Conservation (phyloP, 1,140 invertebrate species). For the Phenacoccus solenopsis region DNA sequence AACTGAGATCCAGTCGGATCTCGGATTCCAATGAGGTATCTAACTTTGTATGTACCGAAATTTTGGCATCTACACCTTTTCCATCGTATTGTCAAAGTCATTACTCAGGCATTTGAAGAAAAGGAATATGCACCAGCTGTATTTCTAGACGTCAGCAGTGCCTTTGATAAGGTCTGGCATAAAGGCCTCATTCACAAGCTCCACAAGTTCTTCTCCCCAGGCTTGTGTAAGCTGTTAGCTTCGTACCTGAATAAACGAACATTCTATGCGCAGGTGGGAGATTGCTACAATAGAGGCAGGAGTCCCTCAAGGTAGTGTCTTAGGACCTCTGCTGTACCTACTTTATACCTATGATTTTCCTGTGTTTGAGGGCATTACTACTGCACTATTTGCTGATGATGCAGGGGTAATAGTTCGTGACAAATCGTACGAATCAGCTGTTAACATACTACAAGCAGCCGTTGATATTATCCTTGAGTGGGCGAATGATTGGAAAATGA, state of each 20-base stretch:
- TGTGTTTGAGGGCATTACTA: too few relatives aligned
- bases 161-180: slow-evolving; percentile 31
- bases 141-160: slow-evolving; percentile 25
- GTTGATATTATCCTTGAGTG: too few relatives aligned
- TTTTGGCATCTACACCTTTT: too few relatives aligned
- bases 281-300: neutral
- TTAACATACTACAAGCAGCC: too few relatives aligned
- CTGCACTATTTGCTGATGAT: too few relatives aligned
- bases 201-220: neutral
- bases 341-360: neutral
- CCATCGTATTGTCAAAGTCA: too few relatives aligned
- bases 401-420: too few relatives aligned
- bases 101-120: slow-evolving; percentile 22
- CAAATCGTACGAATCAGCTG: too few relatives aligned
- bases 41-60: too few relatives aligned
- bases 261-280: neutral
- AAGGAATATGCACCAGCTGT: slow-evolving; percentile 21
- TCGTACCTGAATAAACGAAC: neutral
- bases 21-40: too few relatives aligned
- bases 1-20: too few relatives aligned
- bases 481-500: too few relatives aligned
- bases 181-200: slow-evolving; percentile 21
- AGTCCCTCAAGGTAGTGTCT: slow-evolving; percentile 7
- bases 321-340: neutral
- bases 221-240: neutral